Conservation (phyloP, 2,113 vertebrate genomes). For the Crotalus helleri region DNA sequence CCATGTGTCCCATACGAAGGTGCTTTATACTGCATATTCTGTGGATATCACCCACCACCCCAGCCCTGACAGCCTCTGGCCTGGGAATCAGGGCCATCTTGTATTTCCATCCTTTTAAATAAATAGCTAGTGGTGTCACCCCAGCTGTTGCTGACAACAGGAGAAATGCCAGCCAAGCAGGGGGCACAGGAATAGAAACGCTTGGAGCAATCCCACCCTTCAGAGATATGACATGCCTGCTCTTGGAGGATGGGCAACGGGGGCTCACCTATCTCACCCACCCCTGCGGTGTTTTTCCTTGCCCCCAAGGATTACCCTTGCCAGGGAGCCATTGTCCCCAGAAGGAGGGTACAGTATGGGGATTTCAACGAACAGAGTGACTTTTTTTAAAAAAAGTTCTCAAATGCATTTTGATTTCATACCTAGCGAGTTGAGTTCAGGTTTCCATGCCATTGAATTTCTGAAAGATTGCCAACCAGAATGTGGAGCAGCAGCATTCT, state of each 20-base stretch:
- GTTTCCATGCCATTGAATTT: background rate
- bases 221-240: slow-evolving; percentile 15
- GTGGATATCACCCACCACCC: background rate
- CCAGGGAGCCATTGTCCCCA: background rate
- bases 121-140: slow-evolving; percentile 32
- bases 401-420: background rate
- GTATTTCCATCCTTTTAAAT: slow-evolving; percentile 29
- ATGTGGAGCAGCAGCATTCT: background rate
- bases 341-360: background rate
- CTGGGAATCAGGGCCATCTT: slow-evolving; percentile 20
- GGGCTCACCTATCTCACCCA: background rate
- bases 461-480: background rate
- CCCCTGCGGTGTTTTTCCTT: background rate
- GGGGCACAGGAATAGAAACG: slow-evolving; percentile 37
- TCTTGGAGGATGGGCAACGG: background rate
- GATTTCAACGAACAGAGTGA: background rate
- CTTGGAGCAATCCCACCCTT: slow-evolving; percentile 26
- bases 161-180: slow-evolving; percentile 27
- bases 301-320: background rate
- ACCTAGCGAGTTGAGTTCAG: background rate
- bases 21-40: background rate
- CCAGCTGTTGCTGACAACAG: slow-evolving; percentile 35
- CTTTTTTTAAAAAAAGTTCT: background rate
- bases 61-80: background rate
- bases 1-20: background rate